Conservation (phyloP, 2,797 vertebrate species). For the Danio jaintianensis region DNA sequence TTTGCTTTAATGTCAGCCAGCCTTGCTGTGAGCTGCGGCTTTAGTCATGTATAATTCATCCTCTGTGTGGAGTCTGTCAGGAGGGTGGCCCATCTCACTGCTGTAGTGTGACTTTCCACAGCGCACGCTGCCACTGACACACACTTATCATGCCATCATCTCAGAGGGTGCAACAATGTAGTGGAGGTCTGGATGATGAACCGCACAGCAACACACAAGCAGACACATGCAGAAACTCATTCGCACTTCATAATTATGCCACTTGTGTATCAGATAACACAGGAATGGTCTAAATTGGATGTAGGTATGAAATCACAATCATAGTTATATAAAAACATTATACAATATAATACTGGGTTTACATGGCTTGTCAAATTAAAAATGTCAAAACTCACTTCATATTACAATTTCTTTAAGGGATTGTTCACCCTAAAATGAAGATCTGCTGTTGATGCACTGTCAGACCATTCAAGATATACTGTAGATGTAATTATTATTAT, state of each 20-base stretch:
- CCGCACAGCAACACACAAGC: slow-evolving; percentile 25
- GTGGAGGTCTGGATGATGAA: slow-evolving; percentile 13
- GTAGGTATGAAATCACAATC: slow-evolving; percentile 22
- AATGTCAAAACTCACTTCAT: neutral
- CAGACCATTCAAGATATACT: no score
- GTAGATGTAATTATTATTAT: no score
- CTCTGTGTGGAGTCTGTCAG: slow-evolving; percentile 27
- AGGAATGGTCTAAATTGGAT: neutral
- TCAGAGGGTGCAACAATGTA: slow-evolving; percentile 10
- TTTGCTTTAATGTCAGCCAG: slow-evolving; percentile 60
- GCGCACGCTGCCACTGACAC: slow-evolving; percentile 30
- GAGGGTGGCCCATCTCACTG: slow-evolving; percentile 35
- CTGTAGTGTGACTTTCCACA: slow-evolving; percentile 24
- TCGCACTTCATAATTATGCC: slow-evolving; percentile 10
- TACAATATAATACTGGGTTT: neutral
- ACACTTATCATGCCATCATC: slow-evolving; percentile 42
- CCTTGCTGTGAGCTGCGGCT: slow-evolving; percentile 37
- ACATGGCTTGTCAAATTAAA: neutral
- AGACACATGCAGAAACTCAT: slow-evolving; percentile 10
- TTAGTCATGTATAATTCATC: slow-evolving; percentile 60
- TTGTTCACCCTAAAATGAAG: no score
- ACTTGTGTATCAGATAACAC: slow-evolving; percentile 28
- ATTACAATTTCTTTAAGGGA: no score
- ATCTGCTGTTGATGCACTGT: no score
- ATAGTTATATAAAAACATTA: neutral